A percentile compares a stretch with the other conserved stretches of the same genome.
These are phyloP conservation scores for Engystomops pustulosus DNA, from an alignment of 2,113 vertebrate genomes.

Conservation along the genomic window DNA sequence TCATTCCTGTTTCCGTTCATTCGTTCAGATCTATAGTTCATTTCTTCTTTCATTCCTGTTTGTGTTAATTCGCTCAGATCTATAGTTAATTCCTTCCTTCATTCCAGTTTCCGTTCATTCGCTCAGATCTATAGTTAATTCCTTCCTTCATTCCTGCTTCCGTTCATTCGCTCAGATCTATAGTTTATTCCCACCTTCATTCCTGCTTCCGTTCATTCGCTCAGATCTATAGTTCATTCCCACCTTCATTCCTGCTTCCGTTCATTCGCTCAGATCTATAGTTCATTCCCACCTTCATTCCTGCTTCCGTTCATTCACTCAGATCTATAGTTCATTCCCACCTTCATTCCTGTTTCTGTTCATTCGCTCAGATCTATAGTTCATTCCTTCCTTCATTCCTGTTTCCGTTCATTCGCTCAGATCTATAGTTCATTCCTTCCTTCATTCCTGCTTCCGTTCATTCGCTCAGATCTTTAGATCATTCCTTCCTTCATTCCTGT, in stretches of 20 bases:
- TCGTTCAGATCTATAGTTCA: too few relatives aligned
- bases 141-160: neutral
- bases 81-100: neutral
- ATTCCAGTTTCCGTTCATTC: neutral
- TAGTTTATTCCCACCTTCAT: neutral
- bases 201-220: neutral
- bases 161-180: neutral
- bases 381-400: too few relatives aligned
- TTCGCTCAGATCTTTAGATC: neutral
- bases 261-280: neutral
- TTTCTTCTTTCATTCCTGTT: neutral
- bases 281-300: too few relatives aligned
- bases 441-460: neutral
- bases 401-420: too few relatives aligned
- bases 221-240: neutral
- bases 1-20: too few relatives aligned
- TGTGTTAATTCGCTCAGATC: neutral
- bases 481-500: neutral
- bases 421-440: too few relatives aligned
- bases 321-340: too few relatives aligned
- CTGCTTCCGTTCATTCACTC: too few relatives aligned
- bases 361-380: too few relatives aligned
- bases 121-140: neutral
- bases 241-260: too few relatives aligned
- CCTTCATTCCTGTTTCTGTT: too few relatives aligned